These are phyloP conservation scores for Danio jaintianensis DNA, from an alignment of 2,797 vertebrate species.

Conservation along the genomic window DNA sequence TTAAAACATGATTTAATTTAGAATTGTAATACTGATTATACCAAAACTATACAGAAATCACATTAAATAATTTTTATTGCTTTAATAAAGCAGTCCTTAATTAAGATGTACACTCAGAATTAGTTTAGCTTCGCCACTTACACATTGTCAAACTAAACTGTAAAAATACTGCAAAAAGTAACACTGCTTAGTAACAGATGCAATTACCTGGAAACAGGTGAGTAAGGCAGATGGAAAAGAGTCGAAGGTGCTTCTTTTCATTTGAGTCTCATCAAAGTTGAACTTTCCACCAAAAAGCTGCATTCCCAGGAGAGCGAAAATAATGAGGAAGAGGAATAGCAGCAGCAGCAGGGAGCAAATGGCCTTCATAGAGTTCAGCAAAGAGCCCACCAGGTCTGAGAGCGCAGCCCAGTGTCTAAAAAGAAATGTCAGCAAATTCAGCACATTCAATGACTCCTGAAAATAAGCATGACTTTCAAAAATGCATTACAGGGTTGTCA, in stretches of 20 bases:
- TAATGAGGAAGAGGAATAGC: slow-evolving; percentile 99
- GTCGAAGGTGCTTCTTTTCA: slow-evolving; percentile 97
- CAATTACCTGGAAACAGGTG: slow-evolving; percentile 94
- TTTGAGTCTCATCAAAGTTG: slow-evolving; percentile 98
- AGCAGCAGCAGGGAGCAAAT: slow-evolving; percentile 96
- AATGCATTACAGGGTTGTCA: background rate
- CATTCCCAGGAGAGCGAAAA: slow-evolving; percentile 98
- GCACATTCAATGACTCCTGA: background rate
- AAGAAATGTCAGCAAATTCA: background rate
- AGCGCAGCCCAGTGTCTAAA: slow-evolving; percentile 95
- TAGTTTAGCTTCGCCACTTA: too few species aligned
- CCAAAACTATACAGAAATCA: too few species aligned
- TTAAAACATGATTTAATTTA: too few species aligned
- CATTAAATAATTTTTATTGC: too few species aligned
- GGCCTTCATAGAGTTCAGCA: slow-evolving; percentile 99
- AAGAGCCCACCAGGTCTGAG: slow-evolving; percentile 96
- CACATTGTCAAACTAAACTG: too few species aligned
- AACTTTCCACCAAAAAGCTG: slow-evolving; percentile 98
- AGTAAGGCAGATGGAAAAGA: slow-evolving; percentile 96
- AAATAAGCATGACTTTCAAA: background rate
- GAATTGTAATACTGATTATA: too few species aligned
- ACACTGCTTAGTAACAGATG: background rate
- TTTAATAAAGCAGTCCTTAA: too few species aligned
- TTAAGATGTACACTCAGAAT: too few species aligned
- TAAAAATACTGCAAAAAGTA: background rate